Evolutionary conservation across 2,797 vertebrate genomes (phyloP), one percentile per base, ranked within the genome.

Genomic region (Podarcis lilfordi): DNA sequence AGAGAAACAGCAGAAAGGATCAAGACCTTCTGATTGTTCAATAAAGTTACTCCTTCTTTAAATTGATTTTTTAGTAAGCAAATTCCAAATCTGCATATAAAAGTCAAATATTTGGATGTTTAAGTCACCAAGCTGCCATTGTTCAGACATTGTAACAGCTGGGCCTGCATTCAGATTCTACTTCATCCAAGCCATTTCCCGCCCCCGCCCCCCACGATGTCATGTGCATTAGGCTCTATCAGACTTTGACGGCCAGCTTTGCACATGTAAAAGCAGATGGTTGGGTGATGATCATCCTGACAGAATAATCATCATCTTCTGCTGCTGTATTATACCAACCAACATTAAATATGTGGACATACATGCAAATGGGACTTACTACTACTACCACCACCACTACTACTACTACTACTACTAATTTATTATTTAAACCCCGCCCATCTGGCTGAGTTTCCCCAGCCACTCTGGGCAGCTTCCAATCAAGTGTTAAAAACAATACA

Each of bases 11-110:
- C 72, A 82, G n/a, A 66, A 21, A 76, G 25, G 11, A 71, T 25
- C 32, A 40, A 78, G 37, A 71, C 40, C 2, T 55, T 88, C 40
- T 27, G 23, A 32, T 66, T 88, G 40, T 45, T 88, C 50, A 78
- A 40, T 78, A 37, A 78, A 84, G 27, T 59, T 59, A 32, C 69
- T 69, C 7, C 29, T 25, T 83, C 69, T 84, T 40, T 78, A 55
- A 55, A 78, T 55, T 55, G 27, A 59, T 84, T 59, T 83, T 78
- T 55, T n/a, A 8, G 89, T 80, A 8, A 91, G 6, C 86, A n/a
- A 66, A 88, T 35, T 37, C 1, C 23, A 89, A 92, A 90, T 50
- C 76, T 35, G 35, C 71, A 23, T 55, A 25, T 59, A 55, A 71
- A 80, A 32, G 21, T 32, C 4, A 88, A 50, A 45, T 86, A 89